These are phyloP conservation scores for Eupithecia vulgata DNA, from an alignment of 2,888 invertebrate genomes.

Conservation along the genomic window DNA sequence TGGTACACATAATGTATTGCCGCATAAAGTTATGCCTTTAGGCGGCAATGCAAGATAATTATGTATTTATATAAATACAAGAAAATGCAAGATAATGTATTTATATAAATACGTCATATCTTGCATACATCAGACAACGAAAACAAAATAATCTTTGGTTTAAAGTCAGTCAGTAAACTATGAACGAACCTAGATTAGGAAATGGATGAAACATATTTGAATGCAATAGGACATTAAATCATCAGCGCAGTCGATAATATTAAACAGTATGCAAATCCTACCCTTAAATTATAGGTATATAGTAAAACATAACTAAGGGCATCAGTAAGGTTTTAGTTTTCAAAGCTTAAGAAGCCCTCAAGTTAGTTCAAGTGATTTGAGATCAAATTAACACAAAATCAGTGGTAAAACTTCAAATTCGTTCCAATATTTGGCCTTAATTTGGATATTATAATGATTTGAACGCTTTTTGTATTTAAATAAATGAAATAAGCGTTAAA, in stretches of 20 bases:
- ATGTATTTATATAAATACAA: too few relatives aligned
- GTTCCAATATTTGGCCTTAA: neutral
- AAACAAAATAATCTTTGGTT: neutral
- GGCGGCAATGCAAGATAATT: too few relatives aligned
- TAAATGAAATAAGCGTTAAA: too few relatives aligned
- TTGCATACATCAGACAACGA: too few relatives aligned
- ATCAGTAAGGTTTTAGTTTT: neutral
- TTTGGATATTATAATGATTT: neutral
- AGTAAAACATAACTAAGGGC: neutral
- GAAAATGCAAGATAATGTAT: neutral
- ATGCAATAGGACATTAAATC: slow-evolving; percentile 4
- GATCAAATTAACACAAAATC: neutral
- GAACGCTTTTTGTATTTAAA: too few relatives aligned
- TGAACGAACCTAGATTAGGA: neutral
- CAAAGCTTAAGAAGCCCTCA: neutral
- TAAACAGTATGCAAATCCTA: neutral
- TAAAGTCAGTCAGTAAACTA: neutral
- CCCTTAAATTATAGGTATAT: neutral
- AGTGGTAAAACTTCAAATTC: neutral
- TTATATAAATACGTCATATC: too few relatives aligned
- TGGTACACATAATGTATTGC: too few relatives aligned
- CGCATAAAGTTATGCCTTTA: too few relatives aligned
- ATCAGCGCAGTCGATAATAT: neutral
- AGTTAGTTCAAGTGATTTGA: neutral
- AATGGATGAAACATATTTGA: slow-evolving; percentile 7